A percentile compares a stretch with the other conserved stretches of the same genome.
phyloP scores from a whole-genome alignment of 2,113 vertebrate genomes.

The Crypturellus undulatus region DNA sequence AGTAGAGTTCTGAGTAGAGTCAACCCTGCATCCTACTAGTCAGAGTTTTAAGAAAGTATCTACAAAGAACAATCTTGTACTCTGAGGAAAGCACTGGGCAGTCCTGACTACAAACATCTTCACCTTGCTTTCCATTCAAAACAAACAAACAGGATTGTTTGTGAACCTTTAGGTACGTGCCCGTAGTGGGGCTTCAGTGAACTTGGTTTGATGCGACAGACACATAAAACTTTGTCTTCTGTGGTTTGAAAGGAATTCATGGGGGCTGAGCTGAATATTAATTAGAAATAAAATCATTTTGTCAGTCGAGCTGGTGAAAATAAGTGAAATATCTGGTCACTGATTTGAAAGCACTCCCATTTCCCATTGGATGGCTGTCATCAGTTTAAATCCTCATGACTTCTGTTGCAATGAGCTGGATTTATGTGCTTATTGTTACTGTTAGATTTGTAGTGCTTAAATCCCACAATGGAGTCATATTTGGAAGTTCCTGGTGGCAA shows the following conservation, averaged over 20 bases:
- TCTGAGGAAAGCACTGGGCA: neutral
- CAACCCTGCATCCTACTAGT: neutral
- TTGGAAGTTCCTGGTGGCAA: constrained; percentile 1
- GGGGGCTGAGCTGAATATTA: neutral
- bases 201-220: neutral
- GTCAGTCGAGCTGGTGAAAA: neutral
- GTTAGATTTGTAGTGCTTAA: constrained; percentile 13
- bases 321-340: neutral
- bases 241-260: neutral
- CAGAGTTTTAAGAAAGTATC: neutral
- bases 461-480: constrained; percentile 11
- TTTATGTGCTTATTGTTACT: constrained; percentile 22
- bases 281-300: neutral
- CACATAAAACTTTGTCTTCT: neutral
- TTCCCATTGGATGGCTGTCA: neutral
- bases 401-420: constrained; percentile 35
- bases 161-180: neutral
- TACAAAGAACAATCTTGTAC: neutral
- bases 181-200: neutral
- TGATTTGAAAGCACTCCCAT: neutral
- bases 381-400: neutral
- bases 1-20: neutral
- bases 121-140: neutral
- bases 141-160: neutral
- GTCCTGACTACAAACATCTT: neutral